Evolutionary conservation across 2,797 vertebrate species (phyloP), one percentile per base, ranked within the genome.

Genomic region (Clarias fuscus): DNA sequence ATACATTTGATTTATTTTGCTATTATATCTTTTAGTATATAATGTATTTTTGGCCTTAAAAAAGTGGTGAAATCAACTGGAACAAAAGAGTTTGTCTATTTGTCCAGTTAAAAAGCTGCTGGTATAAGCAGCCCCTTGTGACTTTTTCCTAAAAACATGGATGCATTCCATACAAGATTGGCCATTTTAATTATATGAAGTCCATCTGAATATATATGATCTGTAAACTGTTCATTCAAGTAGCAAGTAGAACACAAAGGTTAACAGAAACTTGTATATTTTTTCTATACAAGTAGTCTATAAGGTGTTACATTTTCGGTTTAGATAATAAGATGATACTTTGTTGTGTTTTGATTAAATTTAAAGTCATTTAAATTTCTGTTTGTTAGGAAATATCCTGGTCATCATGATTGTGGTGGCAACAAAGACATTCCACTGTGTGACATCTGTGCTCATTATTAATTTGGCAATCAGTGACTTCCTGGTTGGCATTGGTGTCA

Each of bases 391-490:
- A 73, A 96, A 96, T 86, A 91, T 94, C 84, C 93, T 96, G 73
- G 96, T 96, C 85, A 95, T 96, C 80, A 84, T 94, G 61, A 95
- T 95, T 61, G 95, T 96, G 88, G 95, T 93, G 22, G 94, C 94
- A 3, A 96, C 93, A 84, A 96, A 95, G 91, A 93, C 93, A 2
- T 95, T 96, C 92, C 96, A 95, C 91, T 93, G 89, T 0, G 93
- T 96, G 91, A 94, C 94, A 0, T 96, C 96, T 0, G 93, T 96
- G 90, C 93, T 96, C 68, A 93, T 96, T 92, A 95, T 95, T 87
- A 96, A 96, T 92, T 92, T 96, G 92, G 96, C 96, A 73, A 68
- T 96, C 93, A 96, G 95, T 78, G 96, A 96, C 92, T 94, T 96
- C 75, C 90, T 96, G 86, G 95, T 96, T 73, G 96, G 95, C 58